These are phyloP conservation scores for Nothocercus nigrocapillus DNA, from an alignment of 2,113 vertebrate genomes.

Conservation along the genomic window DNA sequence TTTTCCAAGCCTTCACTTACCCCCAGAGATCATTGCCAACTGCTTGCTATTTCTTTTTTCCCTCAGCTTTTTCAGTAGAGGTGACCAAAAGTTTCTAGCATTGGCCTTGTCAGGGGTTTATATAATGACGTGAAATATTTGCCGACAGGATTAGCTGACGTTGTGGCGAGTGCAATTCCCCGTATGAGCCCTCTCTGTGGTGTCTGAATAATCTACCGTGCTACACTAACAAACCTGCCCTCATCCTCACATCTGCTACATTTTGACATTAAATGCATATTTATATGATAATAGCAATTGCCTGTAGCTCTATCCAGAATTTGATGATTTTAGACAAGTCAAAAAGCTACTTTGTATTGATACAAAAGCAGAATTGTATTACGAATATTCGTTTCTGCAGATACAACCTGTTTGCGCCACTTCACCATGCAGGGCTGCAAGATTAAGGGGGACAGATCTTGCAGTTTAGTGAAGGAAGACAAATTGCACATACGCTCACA, in stretches of 20 bases:
- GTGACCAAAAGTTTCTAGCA: background rate
- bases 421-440: background rate
- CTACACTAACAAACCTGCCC: background rate
- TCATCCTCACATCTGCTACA: background rate
- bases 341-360: background rate
- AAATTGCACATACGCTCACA: rapidly evolving
- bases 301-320: background rate
- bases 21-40: background rate
- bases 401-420: background rate
- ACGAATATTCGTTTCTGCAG: background rate
- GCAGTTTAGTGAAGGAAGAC: background rate
- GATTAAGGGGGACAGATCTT: conserved; percentile 29
- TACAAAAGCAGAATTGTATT: background rate
- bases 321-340: background rate
- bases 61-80: background rate
- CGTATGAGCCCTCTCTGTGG: background rate
- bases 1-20: conserved; percentile 1
- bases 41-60: conserved; percentile 17
- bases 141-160: background rate
- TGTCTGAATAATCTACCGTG: background rate
- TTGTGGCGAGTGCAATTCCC: background rate
- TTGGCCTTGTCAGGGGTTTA: background rate
- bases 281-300: background rate
- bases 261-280: background rate
- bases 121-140: background rate